Evolutionary conservation across 53 echinoderm and acorn worm genomes (phyloP).

Genomic region (Arbacia lixula): DNA sequence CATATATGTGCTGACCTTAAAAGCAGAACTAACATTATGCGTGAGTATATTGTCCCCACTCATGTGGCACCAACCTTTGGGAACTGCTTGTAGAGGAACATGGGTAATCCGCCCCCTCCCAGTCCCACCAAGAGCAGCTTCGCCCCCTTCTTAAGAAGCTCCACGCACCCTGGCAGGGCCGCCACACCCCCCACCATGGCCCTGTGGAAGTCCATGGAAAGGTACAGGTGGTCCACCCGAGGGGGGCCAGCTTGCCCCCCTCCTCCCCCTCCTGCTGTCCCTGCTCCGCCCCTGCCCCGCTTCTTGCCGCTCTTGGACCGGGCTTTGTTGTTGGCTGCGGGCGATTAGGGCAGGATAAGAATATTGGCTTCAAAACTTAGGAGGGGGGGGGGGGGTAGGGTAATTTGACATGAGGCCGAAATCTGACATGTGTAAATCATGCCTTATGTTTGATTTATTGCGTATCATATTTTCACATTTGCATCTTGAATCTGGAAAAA

Average conservation of each 20-base stretch:
- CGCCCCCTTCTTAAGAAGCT: conserved; percentile 36
- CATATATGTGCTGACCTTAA: too few species aligned
- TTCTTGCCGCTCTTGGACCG: conserved; percentile 39
- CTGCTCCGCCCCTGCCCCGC: too few species aligned
- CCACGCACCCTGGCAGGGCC: conserved; percentile 40
- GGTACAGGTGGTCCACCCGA: conserved; percentile 43
- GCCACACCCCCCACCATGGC: conserved; percentile 64
- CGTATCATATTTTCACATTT: too few species aligned
- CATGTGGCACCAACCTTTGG: conserved; percentile 71
- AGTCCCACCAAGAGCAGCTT: conserved; percentile 70
- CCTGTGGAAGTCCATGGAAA: conserved; percentile 52
- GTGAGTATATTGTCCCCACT: too few species aligned
- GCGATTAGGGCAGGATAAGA: too few species aligned
- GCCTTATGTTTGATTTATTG: too few species aligned
- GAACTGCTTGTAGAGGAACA: conserved; percentile 72
- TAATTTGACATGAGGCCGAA: background rate
- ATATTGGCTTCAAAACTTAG: background rate
- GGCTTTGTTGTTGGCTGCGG: too few species aligned
- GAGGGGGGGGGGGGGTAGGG: background rate
- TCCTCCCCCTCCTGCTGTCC: too few species aligned
- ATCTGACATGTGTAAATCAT: too few species aligned
- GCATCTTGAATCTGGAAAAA: too few species aligned
- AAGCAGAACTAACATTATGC: too few species aligned
- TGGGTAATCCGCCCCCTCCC: conserved; percentile 74
- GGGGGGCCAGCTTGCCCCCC: conserved; percentile 20